Evolutionary conservation across 2,888 invertebrate species (phyloP).

Genomic region (Lithophane leautieri): DNA sequence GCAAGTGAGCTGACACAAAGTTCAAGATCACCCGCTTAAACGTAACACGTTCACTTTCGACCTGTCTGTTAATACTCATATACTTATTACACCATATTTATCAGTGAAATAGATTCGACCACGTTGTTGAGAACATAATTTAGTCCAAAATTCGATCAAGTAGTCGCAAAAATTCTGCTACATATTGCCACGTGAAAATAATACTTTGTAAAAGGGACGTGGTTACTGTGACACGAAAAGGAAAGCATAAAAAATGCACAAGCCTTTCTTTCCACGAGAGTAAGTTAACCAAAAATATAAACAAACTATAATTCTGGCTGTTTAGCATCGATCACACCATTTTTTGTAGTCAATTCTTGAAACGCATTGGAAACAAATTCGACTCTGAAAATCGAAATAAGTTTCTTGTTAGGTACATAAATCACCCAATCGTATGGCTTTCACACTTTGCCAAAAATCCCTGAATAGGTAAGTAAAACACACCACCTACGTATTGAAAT

Average conservation of each 20-base stretch:
- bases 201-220: neutral
- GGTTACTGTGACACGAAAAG: neutral
- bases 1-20: conserved; percentile 28
- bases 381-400: neutral
- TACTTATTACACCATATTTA: conserved; percentile 8
- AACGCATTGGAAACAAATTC: neutral
- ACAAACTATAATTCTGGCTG: neutral
- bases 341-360: neutral
- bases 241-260: neutral
- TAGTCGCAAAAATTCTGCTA: neutral
- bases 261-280: neutral
- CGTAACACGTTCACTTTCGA: conserved; percentile 1
- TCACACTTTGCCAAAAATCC: conserved; percentile 2
- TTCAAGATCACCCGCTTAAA: conserved; percentile 43
- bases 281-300: neutral
- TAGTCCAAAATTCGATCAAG: neutral
- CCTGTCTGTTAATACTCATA: neutral
- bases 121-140: neutral
- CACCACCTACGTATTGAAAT: conserved; percentile 32
- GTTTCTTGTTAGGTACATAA: neutral
- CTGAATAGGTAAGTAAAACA: neutral
- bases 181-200: no score
- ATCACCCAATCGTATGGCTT: conserved; percentile 16
- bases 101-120: neutral
- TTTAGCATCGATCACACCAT: neutral